These are phyloP conservation scores for Myocastor coypus DNA, from an alignment of 2,113 vertebrate species.

Conservation along the genomic window DNA sequence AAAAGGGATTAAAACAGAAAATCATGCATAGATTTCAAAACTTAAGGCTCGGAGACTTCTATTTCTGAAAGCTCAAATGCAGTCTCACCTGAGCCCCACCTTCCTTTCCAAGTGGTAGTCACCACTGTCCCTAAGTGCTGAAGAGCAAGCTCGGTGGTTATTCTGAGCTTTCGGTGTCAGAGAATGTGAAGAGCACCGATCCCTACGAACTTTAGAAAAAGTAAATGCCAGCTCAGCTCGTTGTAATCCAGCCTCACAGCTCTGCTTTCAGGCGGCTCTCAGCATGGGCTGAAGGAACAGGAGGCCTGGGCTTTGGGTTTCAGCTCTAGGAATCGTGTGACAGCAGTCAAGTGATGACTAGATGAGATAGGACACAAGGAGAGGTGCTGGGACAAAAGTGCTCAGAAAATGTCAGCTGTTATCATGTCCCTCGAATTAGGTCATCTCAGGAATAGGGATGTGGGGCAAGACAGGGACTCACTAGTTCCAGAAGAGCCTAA, in stretches of 20 bases:
- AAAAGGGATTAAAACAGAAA: constrained; percentile 47
- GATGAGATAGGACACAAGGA: not conserved
- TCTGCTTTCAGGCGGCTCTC: not conserved
- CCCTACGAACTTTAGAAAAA: not conserved
- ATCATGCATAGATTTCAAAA: constrained; percentile 59
- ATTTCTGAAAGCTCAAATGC: constrained; percentile 21
- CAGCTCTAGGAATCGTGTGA: not conserved
- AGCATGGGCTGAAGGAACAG: not conserved
- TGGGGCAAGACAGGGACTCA: constrained; percentile 35
- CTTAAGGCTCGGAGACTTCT: not conserved
- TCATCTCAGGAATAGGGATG: constrained; percentile 48
- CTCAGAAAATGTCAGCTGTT: constrained; percentile 44
- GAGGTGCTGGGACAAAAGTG: not conserved
- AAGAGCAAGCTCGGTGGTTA: constrained; percentile 16
- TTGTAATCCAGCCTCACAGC: not conserved
- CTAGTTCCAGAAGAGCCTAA: constrained; percentile 22
- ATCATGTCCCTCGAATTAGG: constrained; percentile 40
- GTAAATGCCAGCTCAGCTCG: constrained; percentile 13
- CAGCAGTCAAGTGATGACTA: not conserved
- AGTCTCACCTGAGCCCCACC: not conserved
- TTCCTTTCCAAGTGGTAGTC: not conserved
- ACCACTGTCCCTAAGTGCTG: not conserved
- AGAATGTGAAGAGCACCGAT: constrained; percentile 1
- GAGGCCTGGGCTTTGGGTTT: constrained; percentile 1
- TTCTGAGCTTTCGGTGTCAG: constrained; percentile 11